A percentile compares a stretch with the other conserved stretches of the same genome.
Conservation (phyloP, 1,140 invertebrate genomes). For the Cotesia glomerata region DNA sequence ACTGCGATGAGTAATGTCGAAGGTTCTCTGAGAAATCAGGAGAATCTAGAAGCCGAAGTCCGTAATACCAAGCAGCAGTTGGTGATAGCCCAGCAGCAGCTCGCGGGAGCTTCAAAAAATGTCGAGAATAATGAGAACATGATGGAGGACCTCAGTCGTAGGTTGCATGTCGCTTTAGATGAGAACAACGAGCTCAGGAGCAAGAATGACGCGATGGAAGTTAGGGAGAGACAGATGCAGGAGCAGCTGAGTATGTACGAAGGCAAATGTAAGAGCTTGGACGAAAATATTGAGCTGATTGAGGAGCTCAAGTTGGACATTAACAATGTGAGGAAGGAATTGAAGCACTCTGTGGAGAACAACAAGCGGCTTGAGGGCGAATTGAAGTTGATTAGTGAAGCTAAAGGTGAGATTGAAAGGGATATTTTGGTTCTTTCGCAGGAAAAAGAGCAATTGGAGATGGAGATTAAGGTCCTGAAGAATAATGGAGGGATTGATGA, state of each 20-base stretch:
- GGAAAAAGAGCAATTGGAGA: constrained; percentile 48
- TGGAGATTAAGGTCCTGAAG: constrained; percentile 37
- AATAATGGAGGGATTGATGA: constrained; percentile 35
- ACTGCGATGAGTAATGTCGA: constrained; percentile 36
- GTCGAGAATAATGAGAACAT: constrained; percentile 40
- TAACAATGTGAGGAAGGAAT: constrained; percentile 42
- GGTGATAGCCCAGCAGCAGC: constrained; percentile 41
- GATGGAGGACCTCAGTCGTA: constrained; percentile 37
- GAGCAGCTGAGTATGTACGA: constrained; percentile 43
- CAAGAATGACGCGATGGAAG: constrained; percentile 42
- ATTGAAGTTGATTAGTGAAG: constrained; percentile 34
- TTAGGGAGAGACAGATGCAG: constrained; percentile 38
- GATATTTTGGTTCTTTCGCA: constrained; percentile 48
- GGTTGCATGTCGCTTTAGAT: constrained; percentile 40
- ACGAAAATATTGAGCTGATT: constrained; percentile 47
- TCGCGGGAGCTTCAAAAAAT: constrained; percentile 36
- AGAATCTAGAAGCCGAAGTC: constrained; percentile 44
- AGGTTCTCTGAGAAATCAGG: constrained; percentile 39
- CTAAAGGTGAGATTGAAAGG: constrained; percentile 43
- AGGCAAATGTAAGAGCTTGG: constrained; percentile 46
- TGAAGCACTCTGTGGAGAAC: constrained; percentile 34
- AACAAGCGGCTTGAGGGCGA: constrained; percentile 43
- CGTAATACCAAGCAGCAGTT: constrained; percentile 43
- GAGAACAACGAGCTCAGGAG: constrained; percentile 48
- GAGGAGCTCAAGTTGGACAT: constrained; percentile 48